Evolutionary conservation across 2,113 vertebrate genomes (phyloP), one percentile per base, ranked within the genome.

Genomic region (Onychorhynchus coronatus): DNA sequence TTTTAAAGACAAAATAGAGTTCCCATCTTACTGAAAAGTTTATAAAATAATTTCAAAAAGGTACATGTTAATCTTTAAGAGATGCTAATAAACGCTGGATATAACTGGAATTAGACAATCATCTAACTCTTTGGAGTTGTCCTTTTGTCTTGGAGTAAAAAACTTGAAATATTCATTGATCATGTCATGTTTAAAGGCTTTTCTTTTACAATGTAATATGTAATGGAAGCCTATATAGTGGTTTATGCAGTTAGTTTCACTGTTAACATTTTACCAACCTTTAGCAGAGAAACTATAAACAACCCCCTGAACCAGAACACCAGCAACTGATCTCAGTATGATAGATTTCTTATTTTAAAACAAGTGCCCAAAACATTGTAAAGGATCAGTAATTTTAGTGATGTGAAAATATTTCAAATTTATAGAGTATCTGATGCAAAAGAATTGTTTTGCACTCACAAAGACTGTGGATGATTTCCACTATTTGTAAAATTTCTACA

Each of bases 301-400:
- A 63, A 4, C 2, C 1, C 5, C 9, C 42, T 2, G 49, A 74
- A 14, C 4, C 24, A 52, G 12, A 66, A n/a, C 20, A 56, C 6
- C 39, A 79, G 22, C 58, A n/a, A 10, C 35, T 68, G 14, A 46
- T 70, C 37, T 50, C 35, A 50, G 27, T 23, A 15, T 76, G 50
- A 72, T 4, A 67, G 14, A 55, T 46, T 86, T 37, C 37, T 77
- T 59, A 42, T 39, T 88, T 77, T 52, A 56, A 80, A 87, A 18
- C 15, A 50, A 74, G 35, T 14, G 14, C 25, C 31, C 1, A 2
- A 52, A 81, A 35, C 16, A 50, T 2, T n/a, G 41, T 59, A 37
- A 80, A 73, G n/a, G 24, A 46, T 59, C 18, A 42, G 11, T 46
- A 42, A 47, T 39, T 56, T 63, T n/a, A 42, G 18, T 72, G 0